Conservation (phyloP, 2,888 invertebrate species). For the Leptodirus hochenwartii region DNA sequence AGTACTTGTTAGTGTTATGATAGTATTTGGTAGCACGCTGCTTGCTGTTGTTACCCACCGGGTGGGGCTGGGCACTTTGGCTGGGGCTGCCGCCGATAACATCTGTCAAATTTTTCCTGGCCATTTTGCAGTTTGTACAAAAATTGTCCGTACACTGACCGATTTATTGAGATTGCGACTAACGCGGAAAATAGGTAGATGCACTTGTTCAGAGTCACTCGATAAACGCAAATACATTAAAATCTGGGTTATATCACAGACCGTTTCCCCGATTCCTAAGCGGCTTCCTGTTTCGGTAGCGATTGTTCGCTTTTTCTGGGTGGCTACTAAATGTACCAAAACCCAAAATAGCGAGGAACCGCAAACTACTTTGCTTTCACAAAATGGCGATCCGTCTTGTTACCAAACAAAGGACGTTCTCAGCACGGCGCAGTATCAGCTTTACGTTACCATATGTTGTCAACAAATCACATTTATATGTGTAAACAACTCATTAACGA, state of each 20-base stretch:
- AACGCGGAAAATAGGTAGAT: too few relatives aligned
- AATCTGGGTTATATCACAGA: slow-evolving; percentile 22
- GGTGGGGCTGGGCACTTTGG: slow-evolving; percentile 7
- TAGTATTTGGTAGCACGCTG: slow-evolving; percentile 6
- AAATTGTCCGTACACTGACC: slow-evolving; percentile 4
- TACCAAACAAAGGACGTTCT: slow-evolving; percentile 11
- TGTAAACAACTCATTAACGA: too few relatives aligned
- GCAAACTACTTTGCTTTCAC: slow-evolving; percentile 16
- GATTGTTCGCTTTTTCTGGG: neutral
- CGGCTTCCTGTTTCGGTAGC: neutral
- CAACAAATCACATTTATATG: too few relatives aligned
- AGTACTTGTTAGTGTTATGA: slow-evolving; percentile 14
- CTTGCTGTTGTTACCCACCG: slow-evolving; percentile 2
- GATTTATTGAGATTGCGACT: too few relatives aligned
- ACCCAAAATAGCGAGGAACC: too few relatives aligned
- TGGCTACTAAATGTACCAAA: too few relatives aligned
- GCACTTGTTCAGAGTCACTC: too few relatives aligned
- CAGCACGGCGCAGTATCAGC: too few relatives aligned
- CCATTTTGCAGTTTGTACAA: slow-evolving; percentile 16
- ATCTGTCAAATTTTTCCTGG: slow-evolving; percentile 19
- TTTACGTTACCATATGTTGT: too few relatives aligned
- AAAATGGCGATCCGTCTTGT: slow-evolving; percentile 11
- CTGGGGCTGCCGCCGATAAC: slow-evolving; percentile 12
- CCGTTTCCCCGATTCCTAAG: slow-evolving; percentile 12
- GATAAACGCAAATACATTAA: slow-evolving; percentile 13